Evolutionary conservation across 2,113 vertebrate species (phyloP), one percentile per base, ranked within the genome.

Genomic region (Calypte anna): DNA sequence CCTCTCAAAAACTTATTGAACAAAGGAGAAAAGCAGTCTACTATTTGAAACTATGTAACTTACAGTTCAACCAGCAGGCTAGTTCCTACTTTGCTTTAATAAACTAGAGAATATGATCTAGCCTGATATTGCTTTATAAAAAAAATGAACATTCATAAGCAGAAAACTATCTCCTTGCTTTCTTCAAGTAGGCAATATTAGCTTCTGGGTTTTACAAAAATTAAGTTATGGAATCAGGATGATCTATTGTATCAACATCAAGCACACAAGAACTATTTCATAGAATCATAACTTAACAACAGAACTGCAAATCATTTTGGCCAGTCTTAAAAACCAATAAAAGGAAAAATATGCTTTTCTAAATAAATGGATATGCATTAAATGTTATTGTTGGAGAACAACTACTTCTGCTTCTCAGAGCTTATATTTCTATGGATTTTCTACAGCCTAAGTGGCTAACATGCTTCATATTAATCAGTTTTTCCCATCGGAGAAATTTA

Each of bases 61-160:
- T 51, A 50, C 3, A 36, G 22, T 63, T 78, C 33, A 70, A 48
- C 11, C 30, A 48, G 43, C 17, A 30, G 0, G 0, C 23, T n/a
- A 46, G 38, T 14, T 72, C 44, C 27, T 67, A n/a, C 53, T 85
- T 70, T 54, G 44, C 27, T 54, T 82, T 79, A 61, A 70, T 85
- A 67, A 90, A 54, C 36, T 46, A 38, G 5, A 57, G 25, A 62
- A 40, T 62, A 44, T 31, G 27, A 54, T 33, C 19, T 66, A 78
- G 10, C 27, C 14, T 14, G 62, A 3, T 28, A 50, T 66, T 48
- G 2, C 7, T 38, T 87, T 59, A 62, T 77, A 66, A 81, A 80
- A 93, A 69, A 61, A 21, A 64, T 31, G 14, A 82, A 25, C 27
- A 67, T 25, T n/a, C 25, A 27, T n/a, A 73, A 81, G 4, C 20